phyloP scores from a whole-genome alignment of 2,797 vertebrate genomes.

The Glyptemys insculpta region DNA sequence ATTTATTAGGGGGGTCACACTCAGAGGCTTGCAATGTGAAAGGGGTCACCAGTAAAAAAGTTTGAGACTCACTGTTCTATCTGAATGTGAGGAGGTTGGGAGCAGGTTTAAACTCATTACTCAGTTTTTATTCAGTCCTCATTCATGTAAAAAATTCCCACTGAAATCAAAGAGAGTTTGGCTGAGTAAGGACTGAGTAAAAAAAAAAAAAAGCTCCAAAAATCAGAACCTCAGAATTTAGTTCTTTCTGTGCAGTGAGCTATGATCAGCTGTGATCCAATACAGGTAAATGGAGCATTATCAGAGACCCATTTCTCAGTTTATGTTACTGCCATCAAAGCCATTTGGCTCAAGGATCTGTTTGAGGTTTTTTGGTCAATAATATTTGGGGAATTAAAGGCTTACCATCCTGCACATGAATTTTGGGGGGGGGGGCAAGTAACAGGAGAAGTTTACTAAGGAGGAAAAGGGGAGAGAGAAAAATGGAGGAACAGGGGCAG shows the following conservation, averaged over 20 bases:
- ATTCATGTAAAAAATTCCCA: not conserved
- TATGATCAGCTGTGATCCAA: fast-evolving
- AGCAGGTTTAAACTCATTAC: fast-evolving
- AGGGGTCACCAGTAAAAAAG: too few relatives aligned
- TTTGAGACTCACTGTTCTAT: too few relatives aligned
- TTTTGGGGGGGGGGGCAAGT: not conserved
- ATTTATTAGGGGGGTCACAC: too few relatives aligned
- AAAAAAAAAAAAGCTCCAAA: not conserved
- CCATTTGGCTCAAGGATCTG: not conserved
- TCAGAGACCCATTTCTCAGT: not conserved
- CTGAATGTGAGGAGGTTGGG: not conserved
- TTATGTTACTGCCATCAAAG: not conserved
- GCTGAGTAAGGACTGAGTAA: not conserved
- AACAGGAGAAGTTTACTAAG: not conserved
- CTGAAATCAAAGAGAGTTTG: not conserved
- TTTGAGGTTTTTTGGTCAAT: not conserved
- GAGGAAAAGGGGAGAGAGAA: not conserved
- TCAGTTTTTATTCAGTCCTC: not conserved
- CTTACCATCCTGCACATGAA: not conserved
- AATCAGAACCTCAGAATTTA: not conserved
- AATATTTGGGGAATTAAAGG: not conserved
- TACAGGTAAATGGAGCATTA: not conserved
- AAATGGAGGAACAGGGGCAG: not conserved
- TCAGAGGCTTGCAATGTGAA: too few relatives aligned
- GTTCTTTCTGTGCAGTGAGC: not conserved